Evolutionary conservation across 2,888 invertebrate genomes (phyloP), one percentile per base, ranked within the genome.

Genomic region (Caenorhabditis plicata): DNA sequence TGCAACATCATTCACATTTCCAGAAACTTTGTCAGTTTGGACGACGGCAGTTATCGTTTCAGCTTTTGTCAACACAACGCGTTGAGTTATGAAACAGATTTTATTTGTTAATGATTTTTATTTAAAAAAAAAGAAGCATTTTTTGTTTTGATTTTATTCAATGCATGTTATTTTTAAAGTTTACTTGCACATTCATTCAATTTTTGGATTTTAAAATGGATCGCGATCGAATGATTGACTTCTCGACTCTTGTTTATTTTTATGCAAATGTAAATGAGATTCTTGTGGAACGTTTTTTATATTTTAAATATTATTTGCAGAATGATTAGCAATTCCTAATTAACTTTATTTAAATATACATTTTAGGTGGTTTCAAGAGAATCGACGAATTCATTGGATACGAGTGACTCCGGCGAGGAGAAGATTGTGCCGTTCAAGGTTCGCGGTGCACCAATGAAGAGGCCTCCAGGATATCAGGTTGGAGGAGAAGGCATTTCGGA

Each of bases 381-480:
- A 29, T 67, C 69, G 13, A 64, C 65, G 3, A 62, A 65, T 39
- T 68, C 67, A 3, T 49, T 72, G 9, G 74, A 72, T 26, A 74
- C 74, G 8, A 61, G 58, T n/a, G 74, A 72, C 35, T 64, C 64
- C 11, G 65, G 65, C 22, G 70, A 70, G 27, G 72, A 68, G 39
- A 31, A 68, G 26, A 68, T 72, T 15, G 63, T 70, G 3, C 72
- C 72, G 8, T 72, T 72, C 58, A 72, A 72, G 60, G 89, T 90
- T 47, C 87, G 88, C 79, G 83, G 86, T 45, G 91, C 91, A 31
- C 84, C 86, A 60, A 88, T 89, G 80, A 90, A 92, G 81, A 89
- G 93, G 83, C 87, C 89, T 33, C 86, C 94, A n/a, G 98, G 96
- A 71, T 98, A 93, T 87, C 95, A 71, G 54, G 71, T 74, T 27